These are phyloP conservation scores for Hypocryptadius cinnamomeus DNA, from an alignment of 2,113 vertebrate species.

Conservation along the genomic window DNA sequence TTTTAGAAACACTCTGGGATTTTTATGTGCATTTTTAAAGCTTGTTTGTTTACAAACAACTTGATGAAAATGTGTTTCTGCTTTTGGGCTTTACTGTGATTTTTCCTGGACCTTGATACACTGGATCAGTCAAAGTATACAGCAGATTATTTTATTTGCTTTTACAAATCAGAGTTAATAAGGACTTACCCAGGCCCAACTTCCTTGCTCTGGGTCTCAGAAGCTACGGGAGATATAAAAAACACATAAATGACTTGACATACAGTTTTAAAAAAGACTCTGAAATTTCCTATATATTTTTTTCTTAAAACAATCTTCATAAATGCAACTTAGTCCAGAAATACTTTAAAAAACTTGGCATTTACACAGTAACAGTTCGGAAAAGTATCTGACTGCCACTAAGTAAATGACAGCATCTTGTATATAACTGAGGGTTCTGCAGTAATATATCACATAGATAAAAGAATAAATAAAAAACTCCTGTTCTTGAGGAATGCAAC, in stretches of 20 bases:
- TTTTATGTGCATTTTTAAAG: background rate
- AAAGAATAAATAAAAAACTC: background rate
- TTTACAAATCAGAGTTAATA: background rate
- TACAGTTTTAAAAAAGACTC: background rate
- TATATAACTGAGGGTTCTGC: background rate
- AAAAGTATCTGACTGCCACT: background rate
- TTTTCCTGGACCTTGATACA: background rate
- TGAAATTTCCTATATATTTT: background rate
- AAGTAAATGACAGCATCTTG: background rate
- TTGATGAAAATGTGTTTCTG: background rate
- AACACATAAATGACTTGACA: background rate
- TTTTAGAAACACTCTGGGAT: background rate
- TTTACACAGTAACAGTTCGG: background rate
- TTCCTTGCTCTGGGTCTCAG: slow-evolving; percentile 87
- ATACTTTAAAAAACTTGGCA: background rate
- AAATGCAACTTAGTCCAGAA: background rate
- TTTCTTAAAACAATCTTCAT: background rate
- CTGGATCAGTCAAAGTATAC: background rate
- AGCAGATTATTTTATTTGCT: background rate
- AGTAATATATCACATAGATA: background rate
- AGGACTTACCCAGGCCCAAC: slow-evolving; percentile 87
- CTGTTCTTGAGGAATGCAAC: background rate
- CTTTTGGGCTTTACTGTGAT: background rate
- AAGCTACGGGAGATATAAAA: slow-evolving; percentile 70
- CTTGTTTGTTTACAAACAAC: background rate